A percentile compares a stretch with the other conserved stretches of the same genome.
Conservation (phyloP, 2,888 invertebrate species). For the Chesias legatella region DNA sequence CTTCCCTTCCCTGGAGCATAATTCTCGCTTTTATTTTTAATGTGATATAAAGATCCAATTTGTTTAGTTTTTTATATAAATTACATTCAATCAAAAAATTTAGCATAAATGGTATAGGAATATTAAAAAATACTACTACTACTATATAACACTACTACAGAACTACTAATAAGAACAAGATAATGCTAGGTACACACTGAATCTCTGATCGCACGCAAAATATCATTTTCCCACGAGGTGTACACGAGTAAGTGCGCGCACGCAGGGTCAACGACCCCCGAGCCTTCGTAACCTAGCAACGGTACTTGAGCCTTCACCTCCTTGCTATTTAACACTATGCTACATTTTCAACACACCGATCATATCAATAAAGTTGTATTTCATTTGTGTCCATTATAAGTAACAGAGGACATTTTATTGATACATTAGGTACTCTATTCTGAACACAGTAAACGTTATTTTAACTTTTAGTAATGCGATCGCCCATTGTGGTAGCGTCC, state of each 20-base stretch:
- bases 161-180: too few species aligned
- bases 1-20: too few species aligned
- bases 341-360: slow-evolving; percentile 5
- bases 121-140: too few species aligned
- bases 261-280: slow-evolving; percentile 51
- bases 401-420: slow-evolving; percentile 4
- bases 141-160: too few species aligned
- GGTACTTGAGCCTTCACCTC: slow-evolving; percentile 53
- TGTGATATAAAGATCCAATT: too few species aligned
- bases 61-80: too few species aligned
- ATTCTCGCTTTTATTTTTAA: too few species aligned
- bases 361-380: not conserved
- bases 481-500: slow-evolving; percentile 3
- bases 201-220: slow-evolving; percentile 33
- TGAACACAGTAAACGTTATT: not conserved
- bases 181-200: slow-evolving; percentile 1
- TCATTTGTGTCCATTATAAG: not conserved
- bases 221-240: slow-evolving; percentile 54
- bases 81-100: too few species aligned
- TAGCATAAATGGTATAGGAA: too few species aligned
- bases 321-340: slow-evolving; percentile 24
- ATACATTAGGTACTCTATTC: slow-evolving; percentile 12
- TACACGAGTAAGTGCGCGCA: slow-evolving; percentile 42
- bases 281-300: slow-evolving; percentile 56
- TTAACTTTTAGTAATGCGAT: not conserved